Evolutionary conservation across 2,797 vertebrate genomes (phyloP), one percentile per base, ranked within the genome.

Genomic region (Parauchenoglanis punctatus): DNA sequence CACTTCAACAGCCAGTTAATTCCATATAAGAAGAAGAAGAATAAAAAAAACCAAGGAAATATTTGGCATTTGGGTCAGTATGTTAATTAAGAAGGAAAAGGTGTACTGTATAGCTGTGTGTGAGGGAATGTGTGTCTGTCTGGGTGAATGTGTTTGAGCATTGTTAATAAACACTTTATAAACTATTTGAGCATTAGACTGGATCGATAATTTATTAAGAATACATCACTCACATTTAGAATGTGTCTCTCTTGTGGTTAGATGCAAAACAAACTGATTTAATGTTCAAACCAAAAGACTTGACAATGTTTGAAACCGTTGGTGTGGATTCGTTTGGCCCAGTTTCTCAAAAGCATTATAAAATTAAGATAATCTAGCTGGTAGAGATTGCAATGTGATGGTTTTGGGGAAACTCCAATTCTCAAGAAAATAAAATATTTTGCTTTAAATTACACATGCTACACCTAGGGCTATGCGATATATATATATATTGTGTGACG

Each of bases 161-260:
- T 92, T 93, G 92, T 88, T 93, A 94, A 94, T 94, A 94, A 94
- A 94, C 88, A 87, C 87, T 91, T 92, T 91, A 87, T 91, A 92
- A 93, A 80, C 87, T 56, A 72, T 40, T 65, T 54, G 54, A 58
- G 12, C 1, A 58, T 46, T 81, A 86, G 8, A 2, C 52, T 89
- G 52, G 85, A 65, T 88, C 84, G 15, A 20, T 73, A 1, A 31
- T 82, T 87, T 31, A 56, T 52, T 76, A 85, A 67, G 2, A n/a
- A 20, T 59, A 23, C 68, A 44, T 52, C 3, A 77, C 31, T 31
- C 31, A 31, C 31, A 31, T 40, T 35, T 7, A 12, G 23, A 23
- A 61, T 4, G 18, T 65, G 1, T 61, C 23, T 44, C 25, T n/a
- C 63, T 12, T 44, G 28, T 28, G 23, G 23, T 46, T 70, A 40